Percentiles rank a stretch among this genome's conserved stretches.
These are phyloP conservation scores for Drosophila burlai DNA, from an alignment of 1,140 invertebrate genomes.

Conservation along the genomic window DNA sequence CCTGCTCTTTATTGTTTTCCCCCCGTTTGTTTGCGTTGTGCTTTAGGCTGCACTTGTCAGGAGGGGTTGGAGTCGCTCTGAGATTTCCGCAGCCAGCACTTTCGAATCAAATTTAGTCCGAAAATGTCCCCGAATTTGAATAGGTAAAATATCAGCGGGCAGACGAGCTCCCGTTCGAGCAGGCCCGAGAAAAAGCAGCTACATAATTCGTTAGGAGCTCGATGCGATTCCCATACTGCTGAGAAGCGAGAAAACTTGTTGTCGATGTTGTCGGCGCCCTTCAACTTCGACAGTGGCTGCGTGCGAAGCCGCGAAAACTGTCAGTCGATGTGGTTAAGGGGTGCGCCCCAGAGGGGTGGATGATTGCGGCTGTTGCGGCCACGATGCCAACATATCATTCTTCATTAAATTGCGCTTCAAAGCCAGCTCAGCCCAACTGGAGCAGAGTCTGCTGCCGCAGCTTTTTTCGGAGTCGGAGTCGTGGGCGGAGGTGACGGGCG, in stretches of 20 bases:
- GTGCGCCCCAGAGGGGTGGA: slow-evolving; percentile 17
- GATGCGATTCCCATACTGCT: not conserved
- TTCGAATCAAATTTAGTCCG: slow-evolving; percentile 39
- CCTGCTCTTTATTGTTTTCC: slow-evolving; percentile 3
- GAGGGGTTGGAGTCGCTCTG: not conserved
- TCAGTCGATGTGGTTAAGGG: slow-evolving; percentile 68
- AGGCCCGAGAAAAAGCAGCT: slow-evolving; percentile 20
- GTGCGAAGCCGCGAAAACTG: slow-evolving; percentile 75
- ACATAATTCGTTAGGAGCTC: slow-evolving; percentile 28
- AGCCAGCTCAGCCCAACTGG: slow-evolving; percentile 67
- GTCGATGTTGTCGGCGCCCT: slow-evolving; percentile 58
- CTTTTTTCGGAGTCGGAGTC: slow-evolving; percentile 44
- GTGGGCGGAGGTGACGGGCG: slow-evolving; percentile 69
- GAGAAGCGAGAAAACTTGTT: slow-evolving; percentile 39
- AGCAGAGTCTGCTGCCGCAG: slow-evolving; percentile 18
- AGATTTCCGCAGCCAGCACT: slow-evolving; percentile 29
- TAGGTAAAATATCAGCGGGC: slow-evolving; percentile 1
- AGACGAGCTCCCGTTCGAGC: not conserved
- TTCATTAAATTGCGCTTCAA: slow-evolving; percentile 84
- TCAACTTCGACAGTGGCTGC: slow-evolving; percentile 57
- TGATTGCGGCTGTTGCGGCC: slow-evolving; percentile 50
- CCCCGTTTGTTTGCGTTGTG: slow-evolving; percentile 31
- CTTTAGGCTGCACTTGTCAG: slow-evolving; percentile 1
- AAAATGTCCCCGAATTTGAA: slow-evolving; percentile 23
- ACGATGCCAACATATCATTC: slow-evolving; percentile 81